These are phyloP conservation scores for Sebastes steindachneri DNA, from an alignment of 2,797 vertebrate species.

Conservation along the genomic window DNA sequence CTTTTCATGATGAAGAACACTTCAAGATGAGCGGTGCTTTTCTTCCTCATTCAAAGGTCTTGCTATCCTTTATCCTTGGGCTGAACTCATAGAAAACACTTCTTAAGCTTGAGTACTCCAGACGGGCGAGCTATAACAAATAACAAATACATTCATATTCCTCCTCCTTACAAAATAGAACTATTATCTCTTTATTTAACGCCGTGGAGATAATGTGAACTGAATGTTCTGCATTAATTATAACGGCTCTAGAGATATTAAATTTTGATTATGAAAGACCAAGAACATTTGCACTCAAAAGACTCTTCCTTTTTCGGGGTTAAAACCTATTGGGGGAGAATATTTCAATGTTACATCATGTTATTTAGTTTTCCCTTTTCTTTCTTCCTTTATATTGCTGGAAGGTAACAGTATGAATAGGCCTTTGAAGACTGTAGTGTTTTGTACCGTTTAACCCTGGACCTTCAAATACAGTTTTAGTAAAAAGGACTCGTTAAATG, in stretches of 20 bases:
- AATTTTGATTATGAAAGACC: conserved; percentile 5
- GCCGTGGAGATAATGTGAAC: neutral
- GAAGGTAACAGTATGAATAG: neutral
- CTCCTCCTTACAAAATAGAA: neutral
- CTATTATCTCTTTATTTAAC: neutral
- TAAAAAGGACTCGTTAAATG: neutral
- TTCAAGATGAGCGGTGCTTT: neutral
- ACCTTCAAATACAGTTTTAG: neutral
- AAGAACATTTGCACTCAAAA: neutral
- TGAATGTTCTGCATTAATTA: conserved; percentile 10
- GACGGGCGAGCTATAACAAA: neutral
- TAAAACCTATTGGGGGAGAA: neutral
- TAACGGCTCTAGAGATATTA: neutral
- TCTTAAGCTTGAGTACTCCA: neutral
- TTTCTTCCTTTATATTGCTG: neutral
- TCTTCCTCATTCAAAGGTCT: neutral
- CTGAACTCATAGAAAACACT: conserved; percentile 3
- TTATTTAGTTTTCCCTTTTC: neutral
- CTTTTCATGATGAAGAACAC: neutral
- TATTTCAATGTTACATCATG: conserved; percentile 3
- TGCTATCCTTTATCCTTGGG: conserved; percentile 1
- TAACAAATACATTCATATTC: neutral
- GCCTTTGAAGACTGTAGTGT: neutral
- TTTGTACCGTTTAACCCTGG: conserved; percentile 8
- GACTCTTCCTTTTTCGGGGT: neutral